phyloP scores from a whole-genome alignment of 1,140 invertebrate species.

The Homalodisca vitripennis region DNA sequence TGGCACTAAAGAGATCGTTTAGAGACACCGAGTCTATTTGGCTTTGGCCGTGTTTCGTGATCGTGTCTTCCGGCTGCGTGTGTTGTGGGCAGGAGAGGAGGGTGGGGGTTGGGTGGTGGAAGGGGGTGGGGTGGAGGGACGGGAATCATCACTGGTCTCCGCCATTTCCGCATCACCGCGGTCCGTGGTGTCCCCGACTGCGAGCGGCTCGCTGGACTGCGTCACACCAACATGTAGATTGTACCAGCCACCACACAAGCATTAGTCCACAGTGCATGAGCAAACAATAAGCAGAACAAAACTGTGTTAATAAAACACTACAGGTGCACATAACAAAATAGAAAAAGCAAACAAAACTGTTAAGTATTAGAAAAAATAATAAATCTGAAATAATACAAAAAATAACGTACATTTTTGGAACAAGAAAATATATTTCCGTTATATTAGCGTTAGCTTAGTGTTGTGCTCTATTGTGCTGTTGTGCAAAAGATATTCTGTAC shows the following conservation, averaged over 20 bases:
- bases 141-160: not conserved
- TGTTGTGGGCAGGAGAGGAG: slow-evolving; percentile 15
- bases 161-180: not conserved
- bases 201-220: not conserved
- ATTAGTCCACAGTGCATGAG: not conserved
- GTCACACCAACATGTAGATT: not conserved
- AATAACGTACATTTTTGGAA: too few species aligned
- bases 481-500: too few species aligned
- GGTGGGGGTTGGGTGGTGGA: not conserved
- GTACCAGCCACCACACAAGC: not conserved
- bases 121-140: not conserved
- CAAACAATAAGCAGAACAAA: not conserved
- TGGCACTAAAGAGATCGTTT: too few species aligned
- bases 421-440: too few species aligned
- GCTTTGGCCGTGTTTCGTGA: not conserved
- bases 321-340: too few species aligned
- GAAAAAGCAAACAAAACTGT: too few species aligned
- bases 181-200: not conserved
- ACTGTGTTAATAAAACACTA: too few species aligned
- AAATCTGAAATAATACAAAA: too few species aligned
- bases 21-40: too few species aligned
- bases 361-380: too few species aligned
- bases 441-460: too few species aligned
- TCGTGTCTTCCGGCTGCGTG: not conserved
- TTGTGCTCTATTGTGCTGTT: too few species aligned